phyloP scores from a whole-genome alignment of 2,888 invertebrate species.

The Gnatocerus cornutus region DNA sequence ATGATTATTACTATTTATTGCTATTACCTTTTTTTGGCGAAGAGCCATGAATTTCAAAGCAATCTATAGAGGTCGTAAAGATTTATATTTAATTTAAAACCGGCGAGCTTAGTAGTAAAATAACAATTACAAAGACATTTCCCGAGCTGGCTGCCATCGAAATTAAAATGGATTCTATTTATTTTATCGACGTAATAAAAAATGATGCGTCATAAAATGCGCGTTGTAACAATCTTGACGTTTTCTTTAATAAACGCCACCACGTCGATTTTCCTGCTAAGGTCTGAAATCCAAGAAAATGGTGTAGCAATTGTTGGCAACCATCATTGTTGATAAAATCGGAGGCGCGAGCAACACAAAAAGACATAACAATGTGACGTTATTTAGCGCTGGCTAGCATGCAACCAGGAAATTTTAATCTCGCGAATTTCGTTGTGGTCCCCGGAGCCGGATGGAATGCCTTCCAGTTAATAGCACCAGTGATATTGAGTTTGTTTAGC shows the following conservation, averaged over 20 bases:
- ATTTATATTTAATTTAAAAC: conserved; percentile 51
- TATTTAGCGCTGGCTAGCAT: not conserved
- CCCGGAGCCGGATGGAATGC: too few relatives aligned
- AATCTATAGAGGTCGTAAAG: conserved; percentile 47
- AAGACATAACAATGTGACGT: conserved; percentile 11
- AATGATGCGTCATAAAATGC: conserved; percentile 50
- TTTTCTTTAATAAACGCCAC: conserved; percentile 47
- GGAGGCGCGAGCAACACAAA: not conserved
- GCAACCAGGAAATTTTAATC: not conserved
- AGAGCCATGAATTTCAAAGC: conserved; percentile 17
- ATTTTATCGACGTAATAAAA: conserved; percentile 51
- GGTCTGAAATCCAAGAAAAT: conserved; percentile 9
- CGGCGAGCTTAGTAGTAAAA: conserved; percentile 48
- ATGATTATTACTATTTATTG: conserved; percentile 18
- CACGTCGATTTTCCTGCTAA: not conserved
- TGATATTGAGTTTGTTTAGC: too few relatives aligned
- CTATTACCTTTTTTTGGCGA: conserved; percentile 13
- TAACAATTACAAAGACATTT: conserved; percentile 50
- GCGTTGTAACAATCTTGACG: conserved; percentile 50
- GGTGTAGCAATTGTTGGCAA: conserved; percentile 13
- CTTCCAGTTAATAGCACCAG: too few relatives aligned
- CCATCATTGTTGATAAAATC: conserved; percentile 26
- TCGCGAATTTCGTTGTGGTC: too few relatives aligned
- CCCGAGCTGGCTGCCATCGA: conserved; percentile 45
- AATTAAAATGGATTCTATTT: conserved; percentile 53